Conservation (phyloP, 2,888 invertebrate species). For the Noctuana brunneofusca region DNA sequence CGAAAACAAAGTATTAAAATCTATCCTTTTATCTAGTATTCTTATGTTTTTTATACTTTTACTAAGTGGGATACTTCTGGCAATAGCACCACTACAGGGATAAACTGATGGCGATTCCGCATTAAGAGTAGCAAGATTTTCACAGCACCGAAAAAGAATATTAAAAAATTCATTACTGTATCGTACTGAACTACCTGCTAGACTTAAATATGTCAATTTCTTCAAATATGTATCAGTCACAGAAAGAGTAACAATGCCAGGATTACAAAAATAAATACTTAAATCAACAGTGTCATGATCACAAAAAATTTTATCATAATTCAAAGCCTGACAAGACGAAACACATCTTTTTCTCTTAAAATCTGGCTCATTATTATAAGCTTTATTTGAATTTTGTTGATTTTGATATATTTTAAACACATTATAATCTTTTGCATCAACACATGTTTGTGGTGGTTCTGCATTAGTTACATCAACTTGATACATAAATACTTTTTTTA, state of each 20-base stretch:
- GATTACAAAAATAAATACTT: conserved; percentile 50
- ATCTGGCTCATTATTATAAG: conserved; percentile 27
- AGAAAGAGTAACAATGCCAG: conserved; percentile 48
- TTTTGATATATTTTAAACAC: conserved; percentile 50
- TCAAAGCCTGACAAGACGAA: conserved; percentile 46
- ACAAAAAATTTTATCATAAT: conserved; percentile 59
- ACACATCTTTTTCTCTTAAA: conserved; percentile 52
- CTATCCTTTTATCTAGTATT: conserved; percentile 55
- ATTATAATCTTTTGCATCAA: conserved; percentile 43
- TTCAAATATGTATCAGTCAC: conserved; percentile 52
- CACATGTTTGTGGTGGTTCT: conserved; percentile 36
- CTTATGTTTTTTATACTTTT: conserved; percentile 61
- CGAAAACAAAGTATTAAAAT: conserved; percentile 56
- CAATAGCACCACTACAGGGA: conserved; percentile 48
- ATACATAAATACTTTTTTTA: conserved; percentile 56
- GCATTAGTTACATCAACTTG: conserved; percentile 41
- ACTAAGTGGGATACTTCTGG: conserved; percentile 52
- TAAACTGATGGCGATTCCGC: conserved; percentile 49
- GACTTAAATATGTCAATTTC: conserved; percentile 64
- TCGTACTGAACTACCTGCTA: conserved; percentile 50
- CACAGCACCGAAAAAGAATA: conserved; percentile 58
- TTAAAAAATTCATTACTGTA: conserved; percentile 61
- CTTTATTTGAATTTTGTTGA: conserved; percentile 34
- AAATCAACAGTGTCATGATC: conserved; percentile 50
- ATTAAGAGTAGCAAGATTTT: conserved; percentile 59